These are phyloP conservation scores for Sterrhoptilus dennistouni DNA, from an alignment of 2,113 vertebrate genomes.

Conservation along the genomic window DNA sequence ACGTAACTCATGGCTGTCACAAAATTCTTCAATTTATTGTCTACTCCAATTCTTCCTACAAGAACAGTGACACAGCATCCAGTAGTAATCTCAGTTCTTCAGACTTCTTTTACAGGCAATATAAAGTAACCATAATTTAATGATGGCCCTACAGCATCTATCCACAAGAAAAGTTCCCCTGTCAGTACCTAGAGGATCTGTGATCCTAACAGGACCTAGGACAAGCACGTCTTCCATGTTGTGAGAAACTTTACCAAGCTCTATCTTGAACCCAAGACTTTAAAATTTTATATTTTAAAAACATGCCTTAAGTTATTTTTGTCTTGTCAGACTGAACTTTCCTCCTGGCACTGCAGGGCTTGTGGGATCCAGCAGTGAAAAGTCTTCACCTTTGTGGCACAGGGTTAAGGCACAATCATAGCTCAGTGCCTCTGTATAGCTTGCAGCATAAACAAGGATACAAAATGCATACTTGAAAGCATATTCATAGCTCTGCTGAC, in stretches of 20 bases:
- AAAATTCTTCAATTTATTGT: not conserved
- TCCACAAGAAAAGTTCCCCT: not conserved
- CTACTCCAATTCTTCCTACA: not conserved
- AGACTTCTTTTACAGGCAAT: not conserved
- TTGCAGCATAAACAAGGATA: not conserved
- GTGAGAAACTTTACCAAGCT: not conserved
- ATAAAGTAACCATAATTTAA: not conserved
- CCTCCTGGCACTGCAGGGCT: not conserved
- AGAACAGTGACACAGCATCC: not conserved
- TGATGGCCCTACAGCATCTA: not conserved
- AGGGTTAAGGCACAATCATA: not conserved
- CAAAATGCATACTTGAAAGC: not conserved
- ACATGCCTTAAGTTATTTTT: not conserved
- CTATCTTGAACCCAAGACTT: not conserved
- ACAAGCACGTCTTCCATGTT: not conserved
- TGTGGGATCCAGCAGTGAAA: not conserved
- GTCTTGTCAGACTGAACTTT: not conserved
- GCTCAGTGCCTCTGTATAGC: not conserved
- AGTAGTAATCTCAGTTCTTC: not conserved
- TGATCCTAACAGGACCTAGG: not conserved
- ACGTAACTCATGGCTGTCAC: not conserved
- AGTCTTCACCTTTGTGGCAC: not conserved
- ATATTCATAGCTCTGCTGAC: not conserved
- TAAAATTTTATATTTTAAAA: not conserved
- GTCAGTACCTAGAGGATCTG: not conserved